Evolutionary conservation across 35 echinoderm and acorn worm species (phyloP).

Genomic region (Ptychodera flava): DNA sequence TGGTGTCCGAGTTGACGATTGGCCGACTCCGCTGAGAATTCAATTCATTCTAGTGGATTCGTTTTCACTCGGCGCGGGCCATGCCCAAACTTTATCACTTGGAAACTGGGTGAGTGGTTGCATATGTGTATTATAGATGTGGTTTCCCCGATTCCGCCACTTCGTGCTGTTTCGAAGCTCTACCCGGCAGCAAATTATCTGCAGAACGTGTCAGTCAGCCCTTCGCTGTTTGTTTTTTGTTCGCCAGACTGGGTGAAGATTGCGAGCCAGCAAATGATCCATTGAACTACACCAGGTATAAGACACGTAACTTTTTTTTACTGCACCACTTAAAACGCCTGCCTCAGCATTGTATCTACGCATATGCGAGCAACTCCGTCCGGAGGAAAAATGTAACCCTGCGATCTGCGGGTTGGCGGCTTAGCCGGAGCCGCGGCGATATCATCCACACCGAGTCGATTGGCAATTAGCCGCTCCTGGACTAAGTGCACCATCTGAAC

Average conservation of each 20-base stretch:
- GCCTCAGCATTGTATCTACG: not conserved
- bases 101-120: not conserved
- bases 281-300: not conserved
- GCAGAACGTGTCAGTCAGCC: not conserved
- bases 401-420: too few species aligned
- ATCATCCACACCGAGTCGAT: too few species aligned
- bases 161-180: not conserved
- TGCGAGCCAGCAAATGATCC: not conserved
- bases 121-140: too few species aligned
- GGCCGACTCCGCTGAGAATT: not conserved
- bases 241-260: not conserved
- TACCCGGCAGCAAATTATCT: not conserved
- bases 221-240: not conserved
- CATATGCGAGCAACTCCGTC: not conserved
- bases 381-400: not conserved
- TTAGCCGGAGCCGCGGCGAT: too few species aligned
- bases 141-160: not conserved
- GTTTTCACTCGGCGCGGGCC: not conserved
- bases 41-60: not conserved
- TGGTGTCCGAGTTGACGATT: not conserved
- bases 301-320: constrained; percentile 1
- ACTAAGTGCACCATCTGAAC: too few species aligned
- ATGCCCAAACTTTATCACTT: not conserved
- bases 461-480: too few species aligned
- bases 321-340: not conserved